Conservation (phyloP, 2,888 invertebrate species). For the Drosophila neonasuta region DNA sequence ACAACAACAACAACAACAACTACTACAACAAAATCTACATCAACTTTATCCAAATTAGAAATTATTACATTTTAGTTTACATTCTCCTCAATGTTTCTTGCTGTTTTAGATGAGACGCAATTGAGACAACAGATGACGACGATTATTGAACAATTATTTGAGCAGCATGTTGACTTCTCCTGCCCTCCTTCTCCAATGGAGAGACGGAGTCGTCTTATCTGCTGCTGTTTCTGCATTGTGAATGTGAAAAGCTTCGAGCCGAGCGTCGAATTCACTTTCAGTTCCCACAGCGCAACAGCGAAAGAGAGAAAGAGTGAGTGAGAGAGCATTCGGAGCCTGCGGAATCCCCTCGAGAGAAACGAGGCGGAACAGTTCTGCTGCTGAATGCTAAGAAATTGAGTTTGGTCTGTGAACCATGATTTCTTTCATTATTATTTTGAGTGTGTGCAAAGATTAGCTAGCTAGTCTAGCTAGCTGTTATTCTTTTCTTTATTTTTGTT, state of each 20-base stretch:
- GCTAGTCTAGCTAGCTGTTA: constrained; percentile 2
- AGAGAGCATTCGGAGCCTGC: neutral
- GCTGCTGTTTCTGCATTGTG: constrained; percentile 25
- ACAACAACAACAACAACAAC: too few species aligned
- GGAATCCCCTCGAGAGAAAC: neutral
- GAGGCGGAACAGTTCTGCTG: neutral
- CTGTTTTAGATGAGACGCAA: constrained; percentile 82
- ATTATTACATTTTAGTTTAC: constrained; percentile 80
- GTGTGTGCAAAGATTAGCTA: constrained; percentile 8
- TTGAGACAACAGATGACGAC: constrained; percentile 77
- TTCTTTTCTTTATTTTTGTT: constrained; percentile 4
- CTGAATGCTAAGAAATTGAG: constrained; percentile 4
- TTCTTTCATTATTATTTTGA: constrained; percentile 1
- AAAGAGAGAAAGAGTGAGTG: neutral
- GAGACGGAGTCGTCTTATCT: constrained; percentile 18
- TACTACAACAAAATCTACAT: constrained; percentile 1
- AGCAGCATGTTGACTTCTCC: constrained; percentile 25
- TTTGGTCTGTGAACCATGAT: constrained; percentile 11
- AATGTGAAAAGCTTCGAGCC: neutral
- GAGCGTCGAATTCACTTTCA: neutral
- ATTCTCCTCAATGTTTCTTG: constrained; percentile 80
- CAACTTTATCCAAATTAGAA: constrained; percentile 77
- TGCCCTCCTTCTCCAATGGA: neutral
- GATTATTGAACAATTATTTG: constrained; percentile 63
- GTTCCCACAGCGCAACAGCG: neutral